A percentile compares a stretch with the other conserved stretches of the same genome.
phyloP scores from a whole-genome alignment of 2,888 invertebrate genomes.

The Meliscaeva auricollis region DNA sequence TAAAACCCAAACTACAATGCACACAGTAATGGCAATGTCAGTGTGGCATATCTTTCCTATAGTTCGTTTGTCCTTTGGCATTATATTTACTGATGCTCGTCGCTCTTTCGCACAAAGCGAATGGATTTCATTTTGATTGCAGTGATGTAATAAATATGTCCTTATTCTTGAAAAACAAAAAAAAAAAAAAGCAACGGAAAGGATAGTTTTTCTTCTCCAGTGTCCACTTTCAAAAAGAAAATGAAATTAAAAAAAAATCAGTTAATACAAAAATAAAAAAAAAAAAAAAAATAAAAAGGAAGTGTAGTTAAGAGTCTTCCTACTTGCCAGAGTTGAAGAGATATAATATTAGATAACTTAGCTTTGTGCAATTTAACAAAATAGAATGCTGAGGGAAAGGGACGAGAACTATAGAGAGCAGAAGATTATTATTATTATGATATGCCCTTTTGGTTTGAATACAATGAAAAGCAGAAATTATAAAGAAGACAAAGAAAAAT shows the following conservation, averaged over 20 bases:
- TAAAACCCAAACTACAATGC: slow-evolving; percentile 8
- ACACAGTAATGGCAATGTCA: neutral
- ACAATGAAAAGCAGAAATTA: slow-evolving; percentile 3
- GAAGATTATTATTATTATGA: neutral
- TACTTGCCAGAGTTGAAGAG: slow-evolving; percentile 41
- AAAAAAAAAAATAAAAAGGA: neutral
- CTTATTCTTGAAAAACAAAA: slow-evolving; percentile 33
- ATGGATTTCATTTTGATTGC: slow-evolving; percentile 70
- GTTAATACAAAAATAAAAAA: too few species aligned
- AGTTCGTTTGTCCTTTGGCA: slow-evolving; percentile 35
- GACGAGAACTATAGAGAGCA: neutral
- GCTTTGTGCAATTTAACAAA: slow-evolving; percentile 52
- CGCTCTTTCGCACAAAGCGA: slow-evolving; percentile 38
- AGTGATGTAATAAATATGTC: slow-evolving; percentile 69
- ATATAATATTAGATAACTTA: slow-evolving; percentile 62
- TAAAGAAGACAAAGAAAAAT: slow-evolving; percentile 20
- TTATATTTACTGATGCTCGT: neutral
- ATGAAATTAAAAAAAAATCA: slow-evolving; percentile 10
- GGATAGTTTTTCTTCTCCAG: slow-evolving; percentile 31
- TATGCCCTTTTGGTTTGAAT: slow-evolving; percentile 30
- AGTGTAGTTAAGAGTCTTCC: slow-evolving; percentile 19
- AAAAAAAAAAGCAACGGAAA: neutral
- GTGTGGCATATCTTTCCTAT: slow-evolving; percentile 23
- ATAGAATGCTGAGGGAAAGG: slow-evolving; percentile 11
- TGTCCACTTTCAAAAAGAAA: slow-evolving; percentile 50